These are phyloP conservation scores for Apis cerana DNA, from an alignment of 1,140 invertebrate genomes.

Conservation along the genomic window DNA sequence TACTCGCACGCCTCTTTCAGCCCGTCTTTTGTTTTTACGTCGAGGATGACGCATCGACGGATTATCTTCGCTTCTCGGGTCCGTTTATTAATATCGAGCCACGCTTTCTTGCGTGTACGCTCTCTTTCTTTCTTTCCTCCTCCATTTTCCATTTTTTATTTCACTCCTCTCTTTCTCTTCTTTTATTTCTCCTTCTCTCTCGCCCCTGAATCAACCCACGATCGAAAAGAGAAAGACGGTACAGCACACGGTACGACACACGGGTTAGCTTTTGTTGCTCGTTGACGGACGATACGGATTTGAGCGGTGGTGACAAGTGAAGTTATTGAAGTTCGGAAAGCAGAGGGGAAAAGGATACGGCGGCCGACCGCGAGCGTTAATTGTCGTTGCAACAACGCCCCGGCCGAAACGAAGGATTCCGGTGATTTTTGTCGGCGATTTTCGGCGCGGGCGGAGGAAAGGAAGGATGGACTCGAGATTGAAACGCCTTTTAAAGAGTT, in stretches of 20 bases:
- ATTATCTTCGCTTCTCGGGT: constrained; percentile 38
- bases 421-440: too few relatives aligned
- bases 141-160: neutral
- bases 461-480: too few relatives aligned
- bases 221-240: neutral
- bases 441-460: neutral
- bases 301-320: constrained; percentile 18
- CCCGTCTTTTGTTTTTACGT: constrained; percentile 39
- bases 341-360: constrained; percentile 20
- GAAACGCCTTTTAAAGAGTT: too few relatives aligned
- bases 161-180: neutral
- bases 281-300: constrained; percentile 22
- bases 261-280: constrained; percentile 7
- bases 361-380: constrained; percentile 9
- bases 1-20: constrained; percentile 19
- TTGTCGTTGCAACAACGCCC: constrained; percentile 19
- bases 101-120: constrained; percentile 26
- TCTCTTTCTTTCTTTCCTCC: neutral
- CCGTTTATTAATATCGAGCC: constrained; percentile 47
- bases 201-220: neutral
- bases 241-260: neutral
- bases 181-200: too few relatives aligned
- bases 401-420: neutral
- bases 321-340: constrained; percentile 16
- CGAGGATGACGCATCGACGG: constrained; percentile 50